A percentile compares a stretch with the other conserved stretches of the same genome.
Conservation (phyloP, 1,140 invertebrate species). For the Ctenoplectra terminalis region DNA sequence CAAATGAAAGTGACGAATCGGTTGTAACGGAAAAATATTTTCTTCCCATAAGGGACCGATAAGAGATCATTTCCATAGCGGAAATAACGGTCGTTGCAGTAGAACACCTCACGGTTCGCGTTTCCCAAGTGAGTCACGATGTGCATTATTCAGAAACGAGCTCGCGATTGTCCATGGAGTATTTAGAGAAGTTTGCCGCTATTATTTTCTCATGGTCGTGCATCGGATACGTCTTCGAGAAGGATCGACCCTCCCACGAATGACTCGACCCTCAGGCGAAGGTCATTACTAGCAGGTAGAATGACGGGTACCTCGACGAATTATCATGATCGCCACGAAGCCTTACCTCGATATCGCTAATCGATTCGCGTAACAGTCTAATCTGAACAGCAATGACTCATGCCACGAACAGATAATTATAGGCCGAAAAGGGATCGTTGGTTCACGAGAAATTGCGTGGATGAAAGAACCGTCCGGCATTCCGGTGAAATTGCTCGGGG, state of each 20-base stretch:
- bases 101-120: background rate
- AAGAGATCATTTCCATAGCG: background rate
- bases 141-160: conserved; percentile 5
- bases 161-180: background rate
- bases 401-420: conserved; percentile 30
- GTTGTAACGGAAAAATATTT: background rate
- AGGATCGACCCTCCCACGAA: conserved; percentile 76
- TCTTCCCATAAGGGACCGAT: background rate
- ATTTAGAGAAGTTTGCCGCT: conserved; percentile 21
- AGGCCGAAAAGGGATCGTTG: conserved; percentile 22
- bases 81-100: background rate
- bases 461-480: conserved; percentile 14
- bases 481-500: conserved; percentile 17
- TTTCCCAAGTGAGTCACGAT: conserved; percentile 7
- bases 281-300: conserved; percentile 73
- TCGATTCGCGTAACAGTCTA: conserved; percentile 55
- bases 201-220: conserved; percentile 41
- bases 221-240: conserved; percentile 40
- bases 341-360: conserved; percentile 35
- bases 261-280: conserved; percentile 69
- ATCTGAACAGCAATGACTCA: conserved; percentile 32
- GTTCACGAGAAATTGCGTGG: conserved; percentile 18
- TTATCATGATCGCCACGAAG: conserved; percentile 70
- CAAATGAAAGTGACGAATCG: too few species aligned
- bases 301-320: conserved; percentile 64